Evolutionary conservation across 2,888 invertebrate genomes (phyloP), one percentile per base, ranked within the genome.

Genomic region (Apantesis nais): DNA sequence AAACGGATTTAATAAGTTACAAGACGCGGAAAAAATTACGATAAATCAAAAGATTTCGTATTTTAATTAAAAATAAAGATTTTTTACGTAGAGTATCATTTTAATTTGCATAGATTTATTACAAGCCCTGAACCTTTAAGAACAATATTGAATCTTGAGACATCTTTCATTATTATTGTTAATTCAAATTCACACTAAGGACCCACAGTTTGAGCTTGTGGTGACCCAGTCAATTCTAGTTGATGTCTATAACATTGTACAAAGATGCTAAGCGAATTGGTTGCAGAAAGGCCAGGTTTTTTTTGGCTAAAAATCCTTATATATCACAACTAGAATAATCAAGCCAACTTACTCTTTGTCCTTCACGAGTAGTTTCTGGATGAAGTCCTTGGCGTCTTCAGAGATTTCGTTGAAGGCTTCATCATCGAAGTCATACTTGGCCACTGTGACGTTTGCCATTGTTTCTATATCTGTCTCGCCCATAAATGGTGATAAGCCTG

Each of bases 401-500:
- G 99, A 99, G 84, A 99, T 99, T 87, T 98, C 98, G 83, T 97
- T 97, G 93, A 99, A 99, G 72, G 98, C 98, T 91, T 99, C 99
- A 90, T 99, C 99, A 85, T 99, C 99, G 91, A 98, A 99, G 95
- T 99, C 99, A 92, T 99, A 99, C 89, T 99, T 98, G 66, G 98
- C 99, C 83, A 98, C 97, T 3, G 99, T 99, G 44, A 99, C 99
- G 91, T 99, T 99, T n/a, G 98, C 98, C 97, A 99, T 98, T 14
- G 99, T 99, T 92, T 99, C 99, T 82, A 98, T 97, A 91, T 99
- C 99, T 64, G 98, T 98, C 89, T 99, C 98, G 1, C 99, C 99
- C 98, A 99, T 99, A 94, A 99, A 99, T 22, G 99, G 99, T 11
- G 99, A 99, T 73, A 99, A 94, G 9, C 99, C 99, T 48, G 99